Percentiles rank a stretch among this genome's conserved stretches.
phyloP scores from a whole-genome alignment of 2,888 invertebrate species.

The Cylindroiulus punctatus region DNA sequence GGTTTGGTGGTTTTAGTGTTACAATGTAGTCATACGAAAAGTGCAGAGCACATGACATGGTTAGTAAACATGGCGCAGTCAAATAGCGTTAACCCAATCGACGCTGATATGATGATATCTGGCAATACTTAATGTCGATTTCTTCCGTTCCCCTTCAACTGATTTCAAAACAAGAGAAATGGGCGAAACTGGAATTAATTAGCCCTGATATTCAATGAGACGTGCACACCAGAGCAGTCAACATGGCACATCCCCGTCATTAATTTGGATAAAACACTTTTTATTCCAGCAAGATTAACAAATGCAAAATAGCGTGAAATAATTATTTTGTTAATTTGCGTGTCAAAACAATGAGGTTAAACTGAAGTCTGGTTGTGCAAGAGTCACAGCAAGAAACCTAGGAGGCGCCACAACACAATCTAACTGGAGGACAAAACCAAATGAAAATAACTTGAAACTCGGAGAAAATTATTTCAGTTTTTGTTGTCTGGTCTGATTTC shows the following conservation, averaged over 20 bases:
- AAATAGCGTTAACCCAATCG: too few species aligned
- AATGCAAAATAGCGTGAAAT: conserved; percentile 18
- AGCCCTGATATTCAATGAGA: conserved; percentile 32
- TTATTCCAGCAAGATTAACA: conserved; percentile 24
- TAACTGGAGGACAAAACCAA: too few species aligned
- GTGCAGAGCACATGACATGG: too few species aligned
- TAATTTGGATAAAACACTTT: conserved; percentile 23
- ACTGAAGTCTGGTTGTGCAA: not conserved
- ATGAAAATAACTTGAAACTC: too few species aligned
- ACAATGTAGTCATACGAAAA: too few species aligned
- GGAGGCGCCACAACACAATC: not conserved
- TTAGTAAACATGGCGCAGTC: too few species aligned
- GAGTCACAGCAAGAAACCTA: not conserved
- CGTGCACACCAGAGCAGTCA: conserved; percentile 25
- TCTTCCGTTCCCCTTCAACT: not conserved
- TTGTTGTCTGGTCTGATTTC: too few species aligned
- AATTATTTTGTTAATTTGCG: conserved; percentile 32
- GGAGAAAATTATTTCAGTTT: too few species aligned
- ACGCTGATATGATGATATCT: too few species aligned
- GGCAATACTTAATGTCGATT: not conserved
- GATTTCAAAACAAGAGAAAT: conserved; percentile 7
- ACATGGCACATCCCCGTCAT: conserved; percentile 32
- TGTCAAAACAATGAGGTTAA: conserved; percentile 32
- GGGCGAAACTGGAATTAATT: conserved; percentile 6
- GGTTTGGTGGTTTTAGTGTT: too few species aligned